These are phyloP conservation scores for Pocillopora meandrina DNA, from an alignment of 92 coral and sea anemone genomes.

Conservation along the genomic window DNA sequence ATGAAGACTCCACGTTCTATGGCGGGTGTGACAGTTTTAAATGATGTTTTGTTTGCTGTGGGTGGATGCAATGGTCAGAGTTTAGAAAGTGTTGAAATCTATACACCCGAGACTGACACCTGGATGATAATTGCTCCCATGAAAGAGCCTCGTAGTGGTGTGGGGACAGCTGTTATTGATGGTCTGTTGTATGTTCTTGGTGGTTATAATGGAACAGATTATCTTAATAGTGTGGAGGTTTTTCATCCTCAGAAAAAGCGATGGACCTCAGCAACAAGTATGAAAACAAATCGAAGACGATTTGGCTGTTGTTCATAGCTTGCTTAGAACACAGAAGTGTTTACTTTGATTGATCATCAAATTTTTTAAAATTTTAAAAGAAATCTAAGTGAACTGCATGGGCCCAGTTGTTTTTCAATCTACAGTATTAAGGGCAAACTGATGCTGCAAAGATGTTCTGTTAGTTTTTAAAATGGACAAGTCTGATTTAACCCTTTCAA, in stretches of 20 bases:
- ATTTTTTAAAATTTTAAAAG: too few species aligned
- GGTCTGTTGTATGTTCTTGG: conserved; percentile 30
- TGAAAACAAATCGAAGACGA: conserved; percentile 31
- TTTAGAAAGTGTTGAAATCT: conserved; percentile 54
- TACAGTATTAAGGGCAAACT: too few species aligned
- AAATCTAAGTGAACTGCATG: too few species aligned
- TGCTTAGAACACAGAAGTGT: too few species aligned
- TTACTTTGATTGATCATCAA: too few species aligned
- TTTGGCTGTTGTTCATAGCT: conserved; percentile 36
- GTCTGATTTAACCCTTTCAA: too few species aligned
- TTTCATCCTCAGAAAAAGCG: conserved; percentile 27
- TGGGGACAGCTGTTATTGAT: conserved; percentile 28
- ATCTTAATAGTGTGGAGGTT: conserved; percentile 26
- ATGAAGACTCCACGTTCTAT: conserved; percentile 60
- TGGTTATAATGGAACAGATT: conserved; percentile 31
- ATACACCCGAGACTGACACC: conserved; percentile 49
- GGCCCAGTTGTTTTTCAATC: too few species aligned
- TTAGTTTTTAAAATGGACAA: too few species aligned
- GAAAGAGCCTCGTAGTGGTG: conserved; percentile 51
- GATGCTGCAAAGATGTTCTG: too few species aligned
- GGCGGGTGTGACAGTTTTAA: conserved; percentile 56
- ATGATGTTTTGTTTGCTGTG: conserved; percentile 46
- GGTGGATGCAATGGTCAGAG: conserved; percentile 67
- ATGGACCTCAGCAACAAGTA: conserved; percentile 24
- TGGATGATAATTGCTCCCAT: conserved; percentile 61